These are phyloP conservation scores for Dendropsophus ebraccatus DNA, from an alignment of 2,113 vertebrate genomes.

Conservation along the genomic window DNA sequence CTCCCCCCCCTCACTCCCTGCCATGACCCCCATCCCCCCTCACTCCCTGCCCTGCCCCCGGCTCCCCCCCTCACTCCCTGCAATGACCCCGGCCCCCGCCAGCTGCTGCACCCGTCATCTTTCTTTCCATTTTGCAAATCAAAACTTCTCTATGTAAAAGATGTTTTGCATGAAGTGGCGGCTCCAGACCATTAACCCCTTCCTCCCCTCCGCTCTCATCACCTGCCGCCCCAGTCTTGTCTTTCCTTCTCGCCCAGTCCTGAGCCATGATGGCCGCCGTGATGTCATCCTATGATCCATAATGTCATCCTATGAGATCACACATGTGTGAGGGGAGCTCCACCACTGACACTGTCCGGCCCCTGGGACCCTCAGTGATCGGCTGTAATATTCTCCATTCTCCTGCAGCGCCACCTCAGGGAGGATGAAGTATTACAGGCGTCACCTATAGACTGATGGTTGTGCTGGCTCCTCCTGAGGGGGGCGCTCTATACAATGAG, in stretches of 20 bases:
- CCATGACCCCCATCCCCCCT: background rate
- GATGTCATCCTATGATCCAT: too few relatives aligned
- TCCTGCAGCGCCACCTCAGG: background rate
- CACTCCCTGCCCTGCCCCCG: too few relatives aligned
- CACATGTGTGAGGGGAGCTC: too few relatives aligned
- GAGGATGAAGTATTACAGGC: background rate
- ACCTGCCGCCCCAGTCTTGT: background rate
- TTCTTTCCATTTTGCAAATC: slow-evolving; percentile 32
- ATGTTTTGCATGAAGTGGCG: background rate
- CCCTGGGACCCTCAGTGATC: background rate
- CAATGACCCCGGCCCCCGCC: too few relatives aligned
- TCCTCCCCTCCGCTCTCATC: background rate
- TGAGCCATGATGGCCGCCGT: background rate
- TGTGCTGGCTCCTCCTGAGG: background rate
- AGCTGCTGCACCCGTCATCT: too few relatives aligned
- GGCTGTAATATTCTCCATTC: background rate
- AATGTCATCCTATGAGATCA: too few relatives aligned
- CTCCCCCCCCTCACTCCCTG: too few relatives aligned
- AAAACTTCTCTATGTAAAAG: slow-evolving; percentile 19
- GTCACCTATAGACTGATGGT: background rate
- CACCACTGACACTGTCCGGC: too few relatives aligned
- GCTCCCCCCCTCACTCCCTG: too few relatives aligned
- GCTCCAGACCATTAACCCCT: background rate
- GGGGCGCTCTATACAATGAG: too few relatives aligned
- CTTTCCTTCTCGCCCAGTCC: background rate